A percentile compares a stretch with the other conserved stretches of the same genome.
Evolutionary conservation across 1,140 invertebrate species (phyloP).

Genomic region (Temnothorax longispinosus): DNA sequence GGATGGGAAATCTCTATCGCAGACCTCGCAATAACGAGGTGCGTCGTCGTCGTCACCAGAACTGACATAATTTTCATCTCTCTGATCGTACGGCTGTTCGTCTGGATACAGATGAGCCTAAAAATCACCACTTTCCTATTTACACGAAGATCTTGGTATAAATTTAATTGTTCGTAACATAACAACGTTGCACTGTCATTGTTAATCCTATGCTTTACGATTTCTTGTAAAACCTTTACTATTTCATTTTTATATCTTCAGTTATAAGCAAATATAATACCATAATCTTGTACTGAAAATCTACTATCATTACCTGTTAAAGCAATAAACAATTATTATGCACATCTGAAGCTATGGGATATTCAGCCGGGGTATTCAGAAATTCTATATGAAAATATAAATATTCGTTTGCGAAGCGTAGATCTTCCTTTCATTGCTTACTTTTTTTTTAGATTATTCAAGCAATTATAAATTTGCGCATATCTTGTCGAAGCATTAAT

Average conservation of each 20-base stretch:
- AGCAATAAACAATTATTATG: constrained; percentile 2
- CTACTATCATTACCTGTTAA: constrained; percentile 29
- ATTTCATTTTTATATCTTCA: not conserved
- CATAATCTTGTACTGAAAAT: constrained; percentile 7
- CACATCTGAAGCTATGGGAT: constrained; percentile 35
- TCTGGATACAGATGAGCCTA: constrained; percentile 78
- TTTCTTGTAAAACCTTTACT: constrained; percentile 20
- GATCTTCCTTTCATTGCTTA: constrained; percentile 19
- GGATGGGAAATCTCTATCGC: constrained; percentile 90
- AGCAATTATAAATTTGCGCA: not conserved
- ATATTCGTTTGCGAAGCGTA: constrained; percentile 8
- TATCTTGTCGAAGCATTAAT: constrained; percentile 7
- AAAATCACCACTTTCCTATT: constrained; percentile 72
- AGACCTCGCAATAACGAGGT: constrained; percentile 90
- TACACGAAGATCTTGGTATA: constrained; percentile 9
- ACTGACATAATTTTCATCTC: constrained; percentile 70
- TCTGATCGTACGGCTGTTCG: constrained; percentile 72
- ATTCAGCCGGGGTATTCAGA: constrained; percentile 71
- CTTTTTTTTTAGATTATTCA: not conserved
- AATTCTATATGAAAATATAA: constrained; percentile 50
- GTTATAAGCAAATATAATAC: constrained; percentile 31
- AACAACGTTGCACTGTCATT: not conserved
- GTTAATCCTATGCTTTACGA: not conserved
- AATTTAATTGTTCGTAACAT: not conserved
- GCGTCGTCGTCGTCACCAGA: constrained; percentile 62